These are phyloP conservation scores for Drosophila orosa DNA, from an alignment of 1,140 invertebrate genomes.

Conservation along the genomic window DNA sequence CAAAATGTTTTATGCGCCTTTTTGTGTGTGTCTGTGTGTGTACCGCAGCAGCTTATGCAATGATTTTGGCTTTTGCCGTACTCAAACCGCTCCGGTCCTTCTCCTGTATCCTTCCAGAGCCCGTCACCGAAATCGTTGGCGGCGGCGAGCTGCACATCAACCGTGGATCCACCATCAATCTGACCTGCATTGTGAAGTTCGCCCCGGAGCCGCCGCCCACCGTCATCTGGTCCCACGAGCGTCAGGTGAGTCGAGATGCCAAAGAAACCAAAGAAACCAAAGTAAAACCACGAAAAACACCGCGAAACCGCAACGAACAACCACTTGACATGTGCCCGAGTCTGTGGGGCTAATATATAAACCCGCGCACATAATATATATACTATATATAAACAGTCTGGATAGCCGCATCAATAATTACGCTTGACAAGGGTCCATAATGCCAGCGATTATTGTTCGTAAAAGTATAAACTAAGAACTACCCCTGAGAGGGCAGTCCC, in stretches of 20 bases:
- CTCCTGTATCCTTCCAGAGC: constrained; percentile 86
- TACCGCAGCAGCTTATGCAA: constrained; percentile 32
- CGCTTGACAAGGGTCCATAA: constrained; percentile 61
- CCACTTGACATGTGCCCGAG: constrained; percentile 30
- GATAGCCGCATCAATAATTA: constrained; percentile 45
- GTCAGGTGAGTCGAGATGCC: constrained; percentile 86
- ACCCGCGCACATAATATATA: not conserved
- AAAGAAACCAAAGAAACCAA: not conserved
- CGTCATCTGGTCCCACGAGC: constrained; percentile 93
- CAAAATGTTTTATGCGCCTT: constrained; percentile 58
- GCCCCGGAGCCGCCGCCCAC: constrained; percentile 92
- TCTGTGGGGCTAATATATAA: not conserved
- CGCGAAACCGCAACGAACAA: constrained; percentile 2
- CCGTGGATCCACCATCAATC: constrained; percentile 93
- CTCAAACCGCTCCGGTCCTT: not conserved
- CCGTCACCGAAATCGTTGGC: constrained; percentile 92
- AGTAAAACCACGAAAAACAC: constrained; percentile 1
- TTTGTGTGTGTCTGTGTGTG: constrained; percentile 47
- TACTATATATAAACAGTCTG: not conserved
- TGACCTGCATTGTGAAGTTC: constrained; percentile 93
- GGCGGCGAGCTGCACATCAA: constrained; percentile 93
- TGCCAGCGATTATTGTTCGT: not conserved
- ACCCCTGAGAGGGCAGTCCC: not conserved
- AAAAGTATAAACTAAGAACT: not conserved
- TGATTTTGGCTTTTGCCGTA: constrained; percentile 25